Conservation (phyloP, 2,113 vertebrate genomes). For the Poecile atricapillus region DNA sequence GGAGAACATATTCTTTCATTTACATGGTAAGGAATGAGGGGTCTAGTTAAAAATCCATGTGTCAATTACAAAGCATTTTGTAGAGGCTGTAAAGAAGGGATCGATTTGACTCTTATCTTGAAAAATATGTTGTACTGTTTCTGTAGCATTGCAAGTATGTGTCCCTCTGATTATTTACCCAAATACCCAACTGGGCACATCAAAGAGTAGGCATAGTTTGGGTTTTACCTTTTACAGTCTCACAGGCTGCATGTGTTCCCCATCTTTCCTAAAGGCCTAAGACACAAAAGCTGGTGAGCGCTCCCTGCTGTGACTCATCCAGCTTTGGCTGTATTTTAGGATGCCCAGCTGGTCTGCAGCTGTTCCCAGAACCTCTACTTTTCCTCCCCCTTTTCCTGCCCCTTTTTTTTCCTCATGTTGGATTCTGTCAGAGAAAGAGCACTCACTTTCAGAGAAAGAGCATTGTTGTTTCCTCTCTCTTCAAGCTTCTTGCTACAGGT, state of each 20-base stretch:
- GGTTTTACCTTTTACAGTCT: background rate
- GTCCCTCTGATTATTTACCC: background rate
- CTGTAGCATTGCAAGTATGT: background rate
- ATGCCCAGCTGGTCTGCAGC: conserved; percentile 31
- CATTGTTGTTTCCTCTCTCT: background rate
- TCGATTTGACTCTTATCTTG: background rate
- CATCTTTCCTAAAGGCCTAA: background rate
- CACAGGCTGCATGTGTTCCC: background rate
- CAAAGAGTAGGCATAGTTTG: background rate
- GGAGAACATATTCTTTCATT: background rate
- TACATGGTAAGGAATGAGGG: background rate
- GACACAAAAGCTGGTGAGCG: background rate
- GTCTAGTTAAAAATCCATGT: background rate
- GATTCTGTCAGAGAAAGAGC: background rate
- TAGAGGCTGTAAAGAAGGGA: background rate
- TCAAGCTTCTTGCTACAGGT: background rate
- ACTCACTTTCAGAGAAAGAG: too few species aligned
- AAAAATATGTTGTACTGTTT: background rate
- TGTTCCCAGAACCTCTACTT: background rate
- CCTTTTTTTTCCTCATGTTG: background rate
- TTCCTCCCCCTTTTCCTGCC: background rate
- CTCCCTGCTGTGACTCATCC: background rate
- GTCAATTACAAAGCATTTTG: background rate
- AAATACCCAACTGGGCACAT: background rate
- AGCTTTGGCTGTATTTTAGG: background rate